Base-by-base conservation (phyloP, 2,113 vertebrate genomes). In the Seriola quinqueradiata region DNA sequence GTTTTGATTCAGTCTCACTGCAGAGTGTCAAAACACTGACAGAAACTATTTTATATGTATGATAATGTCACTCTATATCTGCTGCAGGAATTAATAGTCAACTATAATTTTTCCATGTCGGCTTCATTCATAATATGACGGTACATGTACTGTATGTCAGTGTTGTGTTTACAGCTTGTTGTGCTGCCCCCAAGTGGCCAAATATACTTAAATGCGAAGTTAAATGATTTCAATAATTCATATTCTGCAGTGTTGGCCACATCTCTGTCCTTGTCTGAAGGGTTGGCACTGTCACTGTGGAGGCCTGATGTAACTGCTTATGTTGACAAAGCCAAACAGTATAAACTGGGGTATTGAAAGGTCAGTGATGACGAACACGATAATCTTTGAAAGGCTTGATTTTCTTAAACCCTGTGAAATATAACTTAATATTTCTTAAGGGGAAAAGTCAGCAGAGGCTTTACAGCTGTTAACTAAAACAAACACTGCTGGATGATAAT, bases 131-230 rank as follows among this genome's bases (percentile, higher is more conserved):
- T 25, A 4, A 16, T 14, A 17, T 46, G 5, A 28, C 23, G 23
- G 16, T 16, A 25, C 11, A 28, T 46, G 10, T 13, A 1, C 7
- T 42, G 8, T 42, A 9, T n/a, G 34, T 13, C 5, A 60, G 32
- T 23, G n/a, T 13, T 42, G 63, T 46, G 40, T 25, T 46, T 25
- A 21, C n/a, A 66, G 64, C 12, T 28, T 16, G n/a, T 66, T 25
- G 40, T n/a, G 21, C 40, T 66, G 64, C 64, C 40, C 38, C n/a
- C 64, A 25, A 28, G 40, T 66, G 64, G 40, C 64, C 40, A 25
- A 25, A 44, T 14, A 8, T 16, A 32, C 9, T 8, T 3, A 54
- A 54, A 16, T 21, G 19, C 23, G 11, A 19, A 42, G 23, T 57
- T 57, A 16, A 64, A 55, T 32, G 11, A 32, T 50, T 50, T 50